A percentile compares a stretch with the other conserved stretches of the same genome.
These are phyloP conservation scores for Potamilus streckersoni DNA, from an alignment of 1,140 invertebrate genomes.

Conservation along the genomic window DNA sequence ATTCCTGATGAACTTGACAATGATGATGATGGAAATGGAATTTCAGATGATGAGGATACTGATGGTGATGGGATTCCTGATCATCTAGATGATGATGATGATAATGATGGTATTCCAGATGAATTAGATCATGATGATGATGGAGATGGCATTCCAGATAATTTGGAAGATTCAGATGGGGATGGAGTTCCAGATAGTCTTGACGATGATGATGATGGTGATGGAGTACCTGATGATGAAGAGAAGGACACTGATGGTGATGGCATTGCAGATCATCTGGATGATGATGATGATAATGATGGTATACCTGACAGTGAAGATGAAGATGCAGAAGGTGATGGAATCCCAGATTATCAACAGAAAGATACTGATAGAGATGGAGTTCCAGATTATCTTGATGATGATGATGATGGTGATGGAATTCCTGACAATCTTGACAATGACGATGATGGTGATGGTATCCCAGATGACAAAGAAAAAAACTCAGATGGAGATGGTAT, in stretches of 20 bases:
- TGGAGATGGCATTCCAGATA: constrained; percentile 52
- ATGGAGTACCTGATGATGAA: constrained; percentile 60
- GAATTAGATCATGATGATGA: constrained; percentile 48
- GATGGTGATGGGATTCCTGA: constrained; percentile 59
- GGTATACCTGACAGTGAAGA: constrained; percentile 55
- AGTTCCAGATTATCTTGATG: constrained; percentile 49
- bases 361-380: constrained; percentile 62
- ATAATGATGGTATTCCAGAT: constrained; percentile 58
- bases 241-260: constrained; percentile 64
- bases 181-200: constrained; percentile 60
- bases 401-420: constrained; percentile 57
- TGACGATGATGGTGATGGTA: constrained; percentile 58
- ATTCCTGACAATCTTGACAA: constrained; percentile 58
- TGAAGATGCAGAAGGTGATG: constrained; percentile 60
- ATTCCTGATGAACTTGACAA: constrained; percentile 51
- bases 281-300: constrained; percentile 56
- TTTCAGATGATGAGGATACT: constrained; percentile 51
- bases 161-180: constrained; percentile 46
- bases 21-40: constrained; percentile 56
- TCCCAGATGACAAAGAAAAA: constrained; percentile 49
- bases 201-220: constrained; percentile 55
- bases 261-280: constrained; percentile 58
- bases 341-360: constrained; percentile 63
- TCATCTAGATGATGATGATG: constrained; percentile 48
- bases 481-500: constrained; percentile 63